Base-by-base conservation (phyloP, 2,797 vertebrate species). In the Crenuchus spilurus region DNA sequence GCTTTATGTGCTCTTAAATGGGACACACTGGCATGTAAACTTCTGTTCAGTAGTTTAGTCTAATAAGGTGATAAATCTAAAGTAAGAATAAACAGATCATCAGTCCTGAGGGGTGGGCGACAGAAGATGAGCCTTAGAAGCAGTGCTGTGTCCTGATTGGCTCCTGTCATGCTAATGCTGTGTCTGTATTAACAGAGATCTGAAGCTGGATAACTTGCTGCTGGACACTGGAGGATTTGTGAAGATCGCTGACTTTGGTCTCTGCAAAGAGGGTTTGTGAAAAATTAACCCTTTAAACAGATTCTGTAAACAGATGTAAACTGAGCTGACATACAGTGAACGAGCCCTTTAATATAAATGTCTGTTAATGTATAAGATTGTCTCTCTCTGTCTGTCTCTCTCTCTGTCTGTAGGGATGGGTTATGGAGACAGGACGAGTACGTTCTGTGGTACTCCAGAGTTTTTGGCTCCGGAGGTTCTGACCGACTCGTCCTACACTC, bases 191-290 rank as follows among this genome's bases (percentile, higher is more conserved):
- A 0, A 46, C 20, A 96, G 96, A 81, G 96, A 97, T 84, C 92
- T 97, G 52, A 97, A 97, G 82, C 68, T 97, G 86, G 96, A 97
- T 86, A 97, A 97, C 82, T 81, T 97, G 87, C 91, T 97, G 77
- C 89, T 97, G 49, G 95, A 96, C 85, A 93, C 85, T 0, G 88
- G 93, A 2, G 96, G 96, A 33, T 97, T 92, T 70, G 94, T 96
- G 82, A 97, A 97, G 88, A 97, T 97, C 1, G 94, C 96, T n/a
- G 96, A 97, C 80, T 97, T 96, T 31, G 96, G 96, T 4, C 94
- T 97, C 54, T 97, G 95, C 87, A 97, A 97, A 88, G 96, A 97
- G 90, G 96, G 96, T 95, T 75, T 84, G 85, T 48, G n/a, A n/a
- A n/a, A n/a, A n/a, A n/a, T n/a, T n/a, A n/a, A n/a, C n/a, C n/a